Conservation (phyloP, 2,888 invertebrate species). For the Cheilosia pagana region DNA sequence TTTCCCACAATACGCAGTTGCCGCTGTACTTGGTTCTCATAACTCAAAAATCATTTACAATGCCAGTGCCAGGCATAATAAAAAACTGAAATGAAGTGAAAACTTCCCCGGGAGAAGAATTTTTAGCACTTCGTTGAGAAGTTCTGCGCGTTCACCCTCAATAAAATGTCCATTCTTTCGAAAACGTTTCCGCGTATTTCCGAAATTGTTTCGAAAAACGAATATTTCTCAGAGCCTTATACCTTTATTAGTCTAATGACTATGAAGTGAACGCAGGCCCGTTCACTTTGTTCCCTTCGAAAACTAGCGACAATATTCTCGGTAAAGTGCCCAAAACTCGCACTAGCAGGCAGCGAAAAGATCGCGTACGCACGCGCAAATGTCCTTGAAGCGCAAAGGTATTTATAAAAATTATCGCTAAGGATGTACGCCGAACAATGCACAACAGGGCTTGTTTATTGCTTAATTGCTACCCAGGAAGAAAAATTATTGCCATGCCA, state of each 20-base stretch:
- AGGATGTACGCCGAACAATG: slow-evolving; percentile 65
- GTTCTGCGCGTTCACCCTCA: slow-evolving; percentile 61
- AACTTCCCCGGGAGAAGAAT: slow-evolving; percentile 37
- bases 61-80: slow-evolving; percentile 13
- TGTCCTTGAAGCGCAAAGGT: slow-evolving; percentile 78
- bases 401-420: slow-evolving; percentile 71
- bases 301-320: slow-evolving; percentile 69
- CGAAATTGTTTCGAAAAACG: slow-evolving; percentile 36
- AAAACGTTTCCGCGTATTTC: slow-evolving; percentile 54
- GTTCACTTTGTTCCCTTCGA: slow-evolving; percentile 61
- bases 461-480: slow-evolving; percentile 81
- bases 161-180: slow-evolving; percentile 63
- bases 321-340: slow-evolving; percentile 32
- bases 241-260: slow-evolving; percentile 77
- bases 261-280: slow-evolving; percentile 75
- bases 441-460: slow-evolving; percentile 73
- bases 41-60: background rate
- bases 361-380: slow-evolving; percentile 78
- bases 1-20: background rate
- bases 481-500: slow-evolving; percentile 82
- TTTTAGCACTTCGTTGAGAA: slow-evolving; percentile 71
- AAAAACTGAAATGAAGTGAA: slow-evolving; percentile 58
- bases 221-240: slow-evolving; percentile 26
- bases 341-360: slow-evolving; percentile 56
- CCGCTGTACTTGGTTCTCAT: background rate